These are phyloP conservation scores for Phallusia fumigata DNA, from an alignment of 23 tunicate genomes.

Conservation along the genomic window DNA sequence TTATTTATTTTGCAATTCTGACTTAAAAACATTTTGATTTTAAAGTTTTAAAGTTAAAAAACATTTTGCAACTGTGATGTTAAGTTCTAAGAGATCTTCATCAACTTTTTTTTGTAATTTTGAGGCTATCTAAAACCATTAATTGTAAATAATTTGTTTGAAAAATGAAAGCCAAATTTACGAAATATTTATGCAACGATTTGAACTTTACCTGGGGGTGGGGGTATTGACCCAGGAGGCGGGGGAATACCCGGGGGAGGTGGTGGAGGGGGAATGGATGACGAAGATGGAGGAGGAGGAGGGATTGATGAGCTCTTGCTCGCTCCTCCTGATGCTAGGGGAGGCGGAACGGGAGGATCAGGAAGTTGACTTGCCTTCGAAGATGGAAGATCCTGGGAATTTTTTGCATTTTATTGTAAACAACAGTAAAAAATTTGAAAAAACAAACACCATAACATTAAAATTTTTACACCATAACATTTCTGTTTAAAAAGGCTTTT, in stretches of 20 bases:
- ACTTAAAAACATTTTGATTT: too few relatives aligned
- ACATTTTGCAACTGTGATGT: too few relatives aligned
- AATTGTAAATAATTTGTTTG: not conserved
- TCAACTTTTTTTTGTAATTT: too few relatives aligned
- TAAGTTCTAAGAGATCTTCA: too few relatives aligned
- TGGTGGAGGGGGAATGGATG: conserved; percentile 62
- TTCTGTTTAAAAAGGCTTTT: too few relatives aligned
- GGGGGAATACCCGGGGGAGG: conserved; percentile 36
- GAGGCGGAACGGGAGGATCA: conserved; percentile 13
- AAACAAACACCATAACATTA: too few relatives aligned
- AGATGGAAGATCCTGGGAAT: conserved; percentile 35
- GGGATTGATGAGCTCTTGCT: conserved; percentile 9
- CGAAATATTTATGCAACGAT: conserved; percentile 14
- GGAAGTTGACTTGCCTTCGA: conserved; percentile 14
- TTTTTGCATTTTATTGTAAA: too few relatives aligned
- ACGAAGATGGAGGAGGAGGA: conserved; percentile 31
- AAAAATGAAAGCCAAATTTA: conserved; percentile 2
- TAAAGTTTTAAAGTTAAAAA: too few relatives aligned
- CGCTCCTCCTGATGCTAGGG: not conserved
- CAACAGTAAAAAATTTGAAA: too few relatives aligned
- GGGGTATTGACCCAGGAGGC: conserved; percentile 47
- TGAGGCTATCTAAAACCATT: too few relatives aligned
- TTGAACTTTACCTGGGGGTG: conserved; percentile 41
- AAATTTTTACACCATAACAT: too few relatives aligned
- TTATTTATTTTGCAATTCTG: too few relatives aligned